phyloP scores from a whole-genome alignment of 2,113 vertebrate genomes.

The Hypocryptadius cinnamomeus region DNA sequence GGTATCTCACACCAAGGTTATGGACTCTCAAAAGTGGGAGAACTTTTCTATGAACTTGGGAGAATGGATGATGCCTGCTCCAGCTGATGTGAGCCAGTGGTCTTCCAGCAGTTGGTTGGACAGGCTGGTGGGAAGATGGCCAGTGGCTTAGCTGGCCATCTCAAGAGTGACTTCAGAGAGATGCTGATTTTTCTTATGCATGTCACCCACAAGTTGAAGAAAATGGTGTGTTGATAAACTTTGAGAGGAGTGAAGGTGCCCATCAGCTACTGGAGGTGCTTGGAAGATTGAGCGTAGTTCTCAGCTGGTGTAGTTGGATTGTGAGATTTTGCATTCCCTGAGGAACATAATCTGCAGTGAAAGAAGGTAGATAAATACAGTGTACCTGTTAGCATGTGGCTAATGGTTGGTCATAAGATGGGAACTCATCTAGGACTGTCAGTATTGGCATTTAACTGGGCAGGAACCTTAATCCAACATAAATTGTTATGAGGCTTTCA shows the following conservation, averaged over 20 bases:
- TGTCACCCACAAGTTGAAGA: not conserved
- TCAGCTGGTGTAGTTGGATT: not conserved
- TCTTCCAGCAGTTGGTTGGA: not conserved
- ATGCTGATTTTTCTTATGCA: accelerated
- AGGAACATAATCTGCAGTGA: not conserved
- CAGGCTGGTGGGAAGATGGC: not conserved
- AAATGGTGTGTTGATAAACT: not conserved
- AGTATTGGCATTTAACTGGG: constrained; percentile 19
- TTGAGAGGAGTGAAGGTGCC: not conserved
- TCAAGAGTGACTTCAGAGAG: not conserved
- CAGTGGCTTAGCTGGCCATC: not conserved
- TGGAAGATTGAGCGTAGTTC: not conserved
- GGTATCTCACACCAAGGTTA: not conserved
- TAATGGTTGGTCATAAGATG: not conserved
- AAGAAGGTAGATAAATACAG: not conserved
- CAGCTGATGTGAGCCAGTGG: not conserved
- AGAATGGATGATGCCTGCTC: not conserved
- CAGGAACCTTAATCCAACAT: constrained; percentile 26
- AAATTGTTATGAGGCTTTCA: constrained; percentile 46
- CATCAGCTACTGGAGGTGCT: not conserved
- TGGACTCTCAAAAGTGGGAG: not conserved
- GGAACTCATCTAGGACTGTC: not conserved
- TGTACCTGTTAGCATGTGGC: not conserved
- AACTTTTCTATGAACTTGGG: not conserved
- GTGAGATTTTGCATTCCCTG: not conserved